phyloP scores from a whole-genome alignment of 1,140 invertebrate species.

The Drusus annulatus region DNA sequence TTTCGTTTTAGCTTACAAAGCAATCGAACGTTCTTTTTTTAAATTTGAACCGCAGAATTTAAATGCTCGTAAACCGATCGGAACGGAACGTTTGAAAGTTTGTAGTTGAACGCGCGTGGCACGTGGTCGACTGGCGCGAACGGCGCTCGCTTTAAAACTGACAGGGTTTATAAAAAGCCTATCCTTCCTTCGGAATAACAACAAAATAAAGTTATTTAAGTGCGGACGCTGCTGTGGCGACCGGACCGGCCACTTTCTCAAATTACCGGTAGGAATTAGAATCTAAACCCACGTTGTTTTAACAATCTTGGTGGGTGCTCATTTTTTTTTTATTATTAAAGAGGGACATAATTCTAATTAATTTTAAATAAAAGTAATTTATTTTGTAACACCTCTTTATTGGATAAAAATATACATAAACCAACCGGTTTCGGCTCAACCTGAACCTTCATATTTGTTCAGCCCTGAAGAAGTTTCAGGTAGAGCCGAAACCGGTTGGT shows the following conservation, averaged over 20 bases:
- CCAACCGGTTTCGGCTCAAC: too few relatives aligned
- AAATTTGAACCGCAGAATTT: slow-evolving; percentile 38
- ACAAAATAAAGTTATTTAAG: slow-evolving; percentile 58
- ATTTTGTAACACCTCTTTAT: too few relatives aligned
- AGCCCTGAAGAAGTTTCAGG: too few relatives aligned
- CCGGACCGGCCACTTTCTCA: neutral
- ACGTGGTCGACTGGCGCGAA: slow-evolving; percentile 47
- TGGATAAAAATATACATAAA: too few relatives aligned
- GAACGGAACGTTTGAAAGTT: slow-evolving; percentile 15
- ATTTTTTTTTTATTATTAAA: too few relatives aligned
- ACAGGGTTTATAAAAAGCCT: slow-evolving; percentile 58
- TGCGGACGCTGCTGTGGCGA: slow-evolving; percentile 2
- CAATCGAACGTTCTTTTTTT: slow-evolving; percentile 28
- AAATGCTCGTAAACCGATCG: slow-evolving; percentile 10
- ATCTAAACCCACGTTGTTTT: too few relatives aligned
- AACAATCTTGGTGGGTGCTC: too few relatives aligned
- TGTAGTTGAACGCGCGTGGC: neutral
- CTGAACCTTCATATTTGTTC: too few relatives aligned
- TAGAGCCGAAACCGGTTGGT: too few relatives aligned
- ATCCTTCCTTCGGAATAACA: slow-evolving; percentile 56
- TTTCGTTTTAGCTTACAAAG: neutral
- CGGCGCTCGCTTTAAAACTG: slow-evolving; percentile 55
- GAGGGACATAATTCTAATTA: too few relatives aligned
- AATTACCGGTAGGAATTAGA: neutral
- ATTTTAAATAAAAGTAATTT: too few relatives aligned